A percentile compares a stretch with the other conserved stretches of the same genome.
These are phyloP conservation scores for Mus spretus DNA, from an alignment of 2,797 vertebrate genomes.

Conservation along the genomic window DNA sequence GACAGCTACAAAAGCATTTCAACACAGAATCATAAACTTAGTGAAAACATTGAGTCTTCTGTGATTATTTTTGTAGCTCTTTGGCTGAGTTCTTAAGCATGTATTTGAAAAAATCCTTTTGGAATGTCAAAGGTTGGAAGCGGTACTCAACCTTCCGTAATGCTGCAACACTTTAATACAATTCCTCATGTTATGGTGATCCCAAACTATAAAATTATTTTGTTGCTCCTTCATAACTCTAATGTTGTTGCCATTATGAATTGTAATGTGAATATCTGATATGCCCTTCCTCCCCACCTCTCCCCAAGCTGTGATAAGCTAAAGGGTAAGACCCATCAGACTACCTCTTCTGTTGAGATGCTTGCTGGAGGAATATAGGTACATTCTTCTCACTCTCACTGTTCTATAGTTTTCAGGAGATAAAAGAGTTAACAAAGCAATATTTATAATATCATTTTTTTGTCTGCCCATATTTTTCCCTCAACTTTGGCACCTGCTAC, in stretches of 20 bases:
- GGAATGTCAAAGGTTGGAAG: background rate
- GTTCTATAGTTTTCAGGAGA: slow-evolving; percentile 10
- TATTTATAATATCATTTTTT: slow-evolving; percentile 68
- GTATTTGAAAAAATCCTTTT: background rate
- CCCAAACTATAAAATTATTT: background rate
- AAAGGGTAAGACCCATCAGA: background rate
- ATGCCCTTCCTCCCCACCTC: background rate
- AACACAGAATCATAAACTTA: background rate
- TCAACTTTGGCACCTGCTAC: slow-evolving; percentile 81
- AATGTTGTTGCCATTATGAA: background rate
- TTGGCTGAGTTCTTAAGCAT: background rate
- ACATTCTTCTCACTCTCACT: background rate
- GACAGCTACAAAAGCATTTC: background rate
- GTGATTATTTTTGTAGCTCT: background rate
- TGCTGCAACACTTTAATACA: background rate
- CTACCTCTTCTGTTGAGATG: background rate
- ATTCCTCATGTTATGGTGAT: background rate
- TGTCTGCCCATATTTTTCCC: slow-evolving; percentile 35
- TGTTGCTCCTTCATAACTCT: background rate
- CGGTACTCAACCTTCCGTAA: background rate
- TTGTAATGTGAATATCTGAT: background rate
- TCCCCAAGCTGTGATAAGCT: background rate
- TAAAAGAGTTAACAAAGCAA: slow-evolving; percentile 62
- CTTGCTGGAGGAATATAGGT: background rate
- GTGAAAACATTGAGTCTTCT: background rate